Evolutionary conservation across 1,140 invertebrate genomes (phyloP).

Genomic region (Uloborus diversus): DNA sequence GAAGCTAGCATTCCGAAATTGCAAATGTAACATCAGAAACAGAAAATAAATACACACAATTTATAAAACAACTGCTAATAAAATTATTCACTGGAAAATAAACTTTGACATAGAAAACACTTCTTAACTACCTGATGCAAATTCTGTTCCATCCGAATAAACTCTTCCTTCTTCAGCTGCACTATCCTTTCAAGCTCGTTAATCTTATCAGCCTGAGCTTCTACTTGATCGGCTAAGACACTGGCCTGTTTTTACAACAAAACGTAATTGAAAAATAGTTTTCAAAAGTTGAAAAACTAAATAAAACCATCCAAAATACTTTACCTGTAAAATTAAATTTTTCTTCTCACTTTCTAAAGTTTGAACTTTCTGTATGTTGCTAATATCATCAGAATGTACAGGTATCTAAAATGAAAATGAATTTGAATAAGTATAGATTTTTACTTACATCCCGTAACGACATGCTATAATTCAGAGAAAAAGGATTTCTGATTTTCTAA

Average conservation of each 20-base stretch:
- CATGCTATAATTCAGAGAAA: too few species aligned
- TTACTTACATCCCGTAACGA: too few species aligned
- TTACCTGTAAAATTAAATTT: slow-evolving; percentile 41
- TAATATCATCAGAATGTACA: slow-evolving; percentile 31
- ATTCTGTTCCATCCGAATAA: slow-evolving; percentile 82
- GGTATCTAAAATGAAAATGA: slow-evolving; percentile 23
- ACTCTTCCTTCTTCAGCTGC: slow-evolving; percentile 78
- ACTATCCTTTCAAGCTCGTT: slow-evolving; percentile 84
- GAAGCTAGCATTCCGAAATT: too few species aligned
- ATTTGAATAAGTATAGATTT: background rate
- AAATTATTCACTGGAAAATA: too few species aligned
- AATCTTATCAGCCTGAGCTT: slow-evolving; percentile 92
- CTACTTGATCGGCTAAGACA: slow-evolving; percentile 89
- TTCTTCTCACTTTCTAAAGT: slow-evolving; percentile 45
- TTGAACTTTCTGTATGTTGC: slow-evolving; percentile 27
- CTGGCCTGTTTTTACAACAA: slow-evolving; percentile 67
- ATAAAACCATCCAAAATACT: background rate
- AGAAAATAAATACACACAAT: too few species aligned
- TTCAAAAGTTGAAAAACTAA: background rate
- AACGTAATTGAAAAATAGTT: background rate
- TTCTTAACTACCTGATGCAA: slow-evolving; percentile 77
- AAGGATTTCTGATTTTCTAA: too few species aligned
- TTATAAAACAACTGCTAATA: too few species aligned
- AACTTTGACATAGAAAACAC: background rate
- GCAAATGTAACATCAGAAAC: too few species aligned